Conservation (phyloP, 2,797 vertebrate species). For the Tiaroga cobitis region DNA sequence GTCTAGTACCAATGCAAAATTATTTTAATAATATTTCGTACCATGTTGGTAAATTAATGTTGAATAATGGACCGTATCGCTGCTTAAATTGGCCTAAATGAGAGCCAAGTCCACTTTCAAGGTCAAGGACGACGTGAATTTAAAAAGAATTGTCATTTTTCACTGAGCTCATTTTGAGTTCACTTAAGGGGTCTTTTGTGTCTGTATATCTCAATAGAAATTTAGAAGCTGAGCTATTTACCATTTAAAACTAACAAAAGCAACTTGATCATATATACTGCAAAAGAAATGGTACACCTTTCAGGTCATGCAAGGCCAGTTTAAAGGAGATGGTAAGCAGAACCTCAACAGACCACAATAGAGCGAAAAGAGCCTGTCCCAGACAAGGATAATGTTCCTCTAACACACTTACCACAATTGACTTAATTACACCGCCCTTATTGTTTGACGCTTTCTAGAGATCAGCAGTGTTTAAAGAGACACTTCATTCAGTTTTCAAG, state of each 20-base stretch:
- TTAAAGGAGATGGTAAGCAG: slow-evolving; percentile 15
- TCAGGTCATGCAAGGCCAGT: slow-evolving; percentile 14
- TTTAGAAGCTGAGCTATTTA: not conserved
- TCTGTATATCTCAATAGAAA: not conserved
- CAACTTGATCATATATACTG: slow-evolving; percentile 18
- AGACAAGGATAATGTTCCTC: slow-evolving; percentile 32
- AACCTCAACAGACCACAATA: slow-evolving; percentile 24
- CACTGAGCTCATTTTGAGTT: not conserved
- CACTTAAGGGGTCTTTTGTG: not conserved
- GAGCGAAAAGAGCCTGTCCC: slow-evolving; percentile 25
- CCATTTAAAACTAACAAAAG: slow-evolving; percentile 30
- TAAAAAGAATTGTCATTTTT: not conserved
- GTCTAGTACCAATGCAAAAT: not conserved
- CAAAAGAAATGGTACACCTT: slow-evolving; percentile 18
- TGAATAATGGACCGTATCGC: not conserved
- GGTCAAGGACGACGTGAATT: not conserved
- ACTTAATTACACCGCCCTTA: slow-evolving; percentile 17
- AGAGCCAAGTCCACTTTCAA: not conserved
- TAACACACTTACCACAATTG: slow-evolving; percentile 22
- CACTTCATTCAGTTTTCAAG: slow-evolving; percentile 22
- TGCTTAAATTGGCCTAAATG: not conserved
- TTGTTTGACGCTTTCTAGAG: slow-evolving; percentile 25
- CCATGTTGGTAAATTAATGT: not conserved
- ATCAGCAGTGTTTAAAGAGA: slow-evolving; percentile 21
- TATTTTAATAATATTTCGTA: not conserved